phyloP scores from a whole-genome alignment of 2,797 vertebrate species.

The Sebastes minor region DNA sequence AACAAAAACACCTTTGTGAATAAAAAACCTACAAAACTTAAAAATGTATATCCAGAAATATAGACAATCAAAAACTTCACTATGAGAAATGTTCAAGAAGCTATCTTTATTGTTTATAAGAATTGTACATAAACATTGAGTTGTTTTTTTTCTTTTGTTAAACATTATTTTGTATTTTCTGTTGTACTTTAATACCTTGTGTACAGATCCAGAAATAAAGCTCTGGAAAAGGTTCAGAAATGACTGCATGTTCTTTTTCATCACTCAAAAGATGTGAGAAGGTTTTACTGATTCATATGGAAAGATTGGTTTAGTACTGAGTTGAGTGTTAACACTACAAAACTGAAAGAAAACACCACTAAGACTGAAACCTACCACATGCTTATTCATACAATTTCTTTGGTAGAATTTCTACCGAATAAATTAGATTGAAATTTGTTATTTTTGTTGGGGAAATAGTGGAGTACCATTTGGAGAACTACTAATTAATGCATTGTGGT shows the following conservation, averaged over 20 bases:
- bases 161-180: conserved; percentile 99
- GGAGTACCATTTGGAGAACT: background rate
- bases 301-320: too few species aligned
- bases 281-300: background rate
- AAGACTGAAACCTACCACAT: too few species aligned
- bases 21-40: conserved; percentile 82
- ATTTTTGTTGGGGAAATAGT: background rate
- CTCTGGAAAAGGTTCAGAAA: conserved; percentile 90
- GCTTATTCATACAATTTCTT: background rate
- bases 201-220: conserved; percentile 99
- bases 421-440: background rate
- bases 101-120: conserved; percentile 97
- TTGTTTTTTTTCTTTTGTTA: conserved; percentile 87
- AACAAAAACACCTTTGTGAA: conserved; percentile 80
- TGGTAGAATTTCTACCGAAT: background rate
- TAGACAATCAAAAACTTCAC: conserved; percentile 98
- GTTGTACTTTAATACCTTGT: conserved; percentile 99
- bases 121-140: conserved; percentile 98
- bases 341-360: too few species aligned
- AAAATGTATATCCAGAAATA: conserved; percentile 88
- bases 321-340: too few species aligned
- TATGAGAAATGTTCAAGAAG: conserved; percentile 92
- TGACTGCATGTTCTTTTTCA: conserved; percentile 3
- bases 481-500: background rate
- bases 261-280: background rate